These are phyloP conservation scores for Aricia artaxerxes DNA, from an alignment of 2,888 invertebrate species.

Conservation along the genomic window DNA sequence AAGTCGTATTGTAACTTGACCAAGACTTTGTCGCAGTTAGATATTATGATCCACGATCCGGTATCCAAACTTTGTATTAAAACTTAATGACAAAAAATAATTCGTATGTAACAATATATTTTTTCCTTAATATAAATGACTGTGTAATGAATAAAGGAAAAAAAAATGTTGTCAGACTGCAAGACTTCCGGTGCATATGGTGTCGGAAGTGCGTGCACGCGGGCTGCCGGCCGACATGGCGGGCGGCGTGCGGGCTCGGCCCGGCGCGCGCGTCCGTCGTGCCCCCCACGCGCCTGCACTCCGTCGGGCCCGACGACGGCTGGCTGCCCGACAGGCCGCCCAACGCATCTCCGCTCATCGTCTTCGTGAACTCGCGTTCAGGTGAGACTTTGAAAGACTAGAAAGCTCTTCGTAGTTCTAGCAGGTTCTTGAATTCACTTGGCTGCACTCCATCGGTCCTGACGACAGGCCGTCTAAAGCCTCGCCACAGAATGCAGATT, in stretches of 20 bases:
- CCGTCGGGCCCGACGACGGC: slow-evolving; percentile 93
- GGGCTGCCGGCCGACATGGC: slow-evolving; percentile 90
- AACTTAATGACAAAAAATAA: too few species aligned
- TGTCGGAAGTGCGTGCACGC: slow-evolving; percentile 95
- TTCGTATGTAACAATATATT: too few species aligned
- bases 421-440: too few species aligned
- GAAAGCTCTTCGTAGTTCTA: neutral
- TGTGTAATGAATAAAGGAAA: too few species aligned
- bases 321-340: slow-evolving; percentile 93
- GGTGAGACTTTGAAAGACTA: slow-evolving; percentile 51
- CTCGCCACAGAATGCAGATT: slow-evolving; percentile 86
- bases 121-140: too few species aligned
- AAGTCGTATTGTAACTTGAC: too few species aligned
- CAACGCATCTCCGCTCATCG: slow-evolving; percentile 93
- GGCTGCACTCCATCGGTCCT: slow-evolving; percentile 66
- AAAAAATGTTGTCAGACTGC: slow-evolving; percentile 68
- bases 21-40: too few species aligned
- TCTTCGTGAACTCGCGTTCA: slow-evolving; percentile 98
- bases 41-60: too few species aligned
- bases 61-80: too few species aligned
- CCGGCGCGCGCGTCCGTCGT: slow-evolving; percentile 95
- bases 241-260: slow-evolving; percentile 91
- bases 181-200: slow-evolving; percentile 99
- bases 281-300: slow-evolving; percentile 95
- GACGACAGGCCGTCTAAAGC: slow-evolving; percentile 92